phyloP scores from a whole-genome alignment of 1,140 invertebrate genomes.

The Ganaspis sp. region DNA sequence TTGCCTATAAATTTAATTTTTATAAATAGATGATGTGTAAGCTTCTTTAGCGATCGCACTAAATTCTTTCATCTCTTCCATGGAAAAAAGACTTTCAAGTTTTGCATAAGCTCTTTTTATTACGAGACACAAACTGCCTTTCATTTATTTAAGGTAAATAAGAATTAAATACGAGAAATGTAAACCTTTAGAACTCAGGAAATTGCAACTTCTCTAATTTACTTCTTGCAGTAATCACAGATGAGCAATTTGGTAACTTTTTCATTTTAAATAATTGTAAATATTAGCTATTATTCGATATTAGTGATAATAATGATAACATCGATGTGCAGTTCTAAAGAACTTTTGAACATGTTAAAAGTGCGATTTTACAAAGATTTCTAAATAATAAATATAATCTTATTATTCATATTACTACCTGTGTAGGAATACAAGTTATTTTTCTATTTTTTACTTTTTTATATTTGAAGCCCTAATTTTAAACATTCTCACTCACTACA shows the following conservation, averaged over 20 bases:
- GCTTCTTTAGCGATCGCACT: background rate
- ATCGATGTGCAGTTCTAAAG: background rate
- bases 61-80: background rate
- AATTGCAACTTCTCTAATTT: background rate
- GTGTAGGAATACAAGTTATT: too few species aligned
- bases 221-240: background rate
- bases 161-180: background rate
- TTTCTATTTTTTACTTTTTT: too few species aligned
- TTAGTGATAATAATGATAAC: background rate
- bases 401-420: background rate
- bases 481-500: too few species aligned
- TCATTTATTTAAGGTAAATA: background rate
- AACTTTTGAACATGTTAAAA: background rate
- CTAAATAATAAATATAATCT: background rate
- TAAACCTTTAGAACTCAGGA: background rate
- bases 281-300: background rate
- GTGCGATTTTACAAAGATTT: background rate
- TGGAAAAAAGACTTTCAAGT: constrained; percentile 3
- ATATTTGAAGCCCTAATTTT: too few species aligned
- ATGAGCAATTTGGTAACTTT: background rate
- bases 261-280: background rate
- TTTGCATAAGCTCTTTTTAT: background rate
- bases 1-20: background rate
- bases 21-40: background rate
- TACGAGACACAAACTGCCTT: background rate